A percentile compares a stretch with the other conserved stretches of the same genome.
Evolutionary conservation across 1,140 invertebrate species (phyloP).

Genomic region (Apis dorsata): DNA sequence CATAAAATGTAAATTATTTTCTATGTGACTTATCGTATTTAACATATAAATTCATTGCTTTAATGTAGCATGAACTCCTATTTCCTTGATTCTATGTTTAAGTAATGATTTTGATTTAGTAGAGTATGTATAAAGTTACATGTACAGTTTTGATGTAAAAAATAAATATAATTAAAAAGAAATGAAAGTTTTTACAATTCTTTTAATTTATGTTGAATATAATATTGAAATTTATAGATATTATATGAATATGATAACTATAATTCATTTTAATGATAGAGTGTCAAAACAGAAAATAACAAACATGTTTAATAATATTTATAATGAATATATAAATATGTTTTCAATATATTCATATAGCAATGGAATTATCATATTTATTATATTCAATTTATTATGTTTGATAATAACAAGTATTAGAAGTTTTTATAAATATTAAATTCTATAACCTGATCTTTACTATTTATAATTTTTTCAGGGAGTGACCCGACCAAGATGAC

Average conservation of each 20-base stretch:
- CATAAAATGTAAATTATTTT: slow-evolving; percentile 4
- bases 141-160: not conserved
- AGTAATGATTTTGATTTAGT: not conserved
- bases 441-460: slow-evolving; percentile 19
- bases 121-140: not conserved
- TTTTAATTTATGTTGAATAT: not conserved
- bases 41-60: not conserved
- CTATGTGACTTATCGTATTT: not conserved
- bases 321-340: not conserved
- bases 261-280: not conserved
- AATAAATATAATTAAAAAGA: not conserved
- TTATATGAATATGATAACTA: no score
- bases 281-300: no score
- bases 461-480: slow-evolving; percentile 77
- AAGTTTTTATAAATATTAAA: not conserved
- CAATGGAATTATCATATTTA: not conserved
- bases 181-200: not conserved
- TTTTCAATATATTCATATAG: not conserved
- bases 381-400: not conserved
- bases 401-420: not conserved
- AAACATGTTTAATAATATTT: not conserved
- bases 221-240: not conserved
- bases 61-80: no score
- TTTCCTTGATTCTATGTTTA: not conserved
- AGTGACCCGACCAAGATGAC: slow-evolving; percentile 83